These are phyloP conservation scores for Deilephila porcellus DNA, from an alignment of 2,888 invertebrate genomes.

Conservation along the genomic window DNA sequence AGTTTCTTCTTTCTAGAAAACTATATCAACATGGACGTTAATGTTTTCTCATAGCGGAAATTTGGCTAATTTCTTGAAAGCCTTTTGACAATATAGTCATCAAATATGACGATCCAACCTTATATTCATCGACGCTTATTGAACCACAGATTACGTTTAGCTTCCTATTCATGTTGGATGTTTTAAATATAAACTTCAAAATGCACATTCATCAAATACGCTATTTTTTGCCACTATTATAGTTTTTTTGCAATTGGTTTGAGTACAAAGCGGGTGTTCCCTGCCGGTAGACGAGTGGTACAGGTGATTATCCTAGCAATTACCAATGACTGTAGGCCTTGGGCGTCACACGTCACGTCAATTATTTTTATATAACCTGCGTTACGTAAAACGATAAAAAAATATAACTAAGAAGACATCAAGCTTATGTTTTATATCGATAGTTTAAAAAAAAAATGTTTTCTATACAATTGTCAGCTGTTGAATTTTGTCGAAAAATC, in stretches of 20 bases:
- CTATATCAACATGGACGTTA: no score
- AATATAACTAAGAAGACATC: not conserved
- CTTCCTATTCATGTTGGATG: no score
- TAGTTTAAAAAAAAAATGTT: not conserved
- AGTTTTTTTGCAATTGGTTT: not conserved
- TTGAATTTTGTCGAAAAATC: no score
- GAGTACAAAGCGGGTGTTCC: not conserved
- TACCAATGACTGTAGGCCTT: not conserved
- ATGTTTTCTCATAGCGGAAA: no score
- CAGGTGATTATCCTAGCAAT: not conserved
- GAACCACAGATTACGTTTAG: no score
- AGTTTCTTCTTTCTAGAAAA: no score
- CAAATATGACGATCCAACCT: no score
- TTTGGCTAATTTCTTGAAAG: no score
- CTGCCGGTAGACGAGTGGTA: not conserved
- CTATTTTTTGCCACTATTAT: not conserved
- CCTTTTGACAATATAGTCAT: no score
- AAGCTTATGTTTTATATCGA: not conserved
- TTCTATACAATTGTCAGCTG: not conserved
- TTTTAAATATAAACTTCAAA: not conserved
- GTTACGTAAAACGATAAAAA: not conserved
- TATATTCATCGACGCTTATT: no score
- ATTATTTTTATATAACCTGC: slow-evolving; percentile 6
- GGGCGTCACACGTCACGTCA: not conserved
- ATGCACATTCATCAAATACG: no score